These are phyloP conservation scores for Zaprionus obscuricornis DNA, from an alignment of 2,888 invertebrate genomes.

Conservation along the genomic window DNA sequence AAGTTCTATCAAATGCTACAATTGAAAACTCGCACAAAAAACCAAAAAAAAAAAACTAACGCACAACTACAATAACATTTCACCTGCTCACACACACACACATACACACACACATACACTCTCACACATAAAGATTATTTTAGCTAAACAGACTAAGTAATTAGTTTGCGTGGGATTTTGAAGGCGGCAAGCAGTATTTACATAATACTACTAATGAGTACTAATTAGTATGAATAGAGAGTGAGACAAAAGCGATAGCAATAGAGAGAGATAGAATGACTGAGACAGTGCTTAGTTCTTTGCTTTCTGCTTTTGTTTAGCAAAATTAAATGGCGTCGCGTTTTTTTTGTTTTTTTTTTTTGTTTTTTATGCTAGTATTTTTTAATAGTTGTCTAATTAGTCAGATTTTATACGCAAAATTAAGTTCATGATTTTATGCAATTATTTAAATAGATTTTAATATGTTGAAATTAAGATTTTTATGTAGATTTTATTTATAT, in stretches of 20 bases:
- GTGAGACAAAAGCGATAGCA: too few species aligned
- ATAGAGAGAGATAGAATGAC: constrained; percentile 23
- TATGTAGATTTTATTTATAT: too few species aligned
- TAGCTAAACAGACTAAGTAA: constrained; percentile 46
- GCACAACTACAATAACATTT: constrained; percentile 1
- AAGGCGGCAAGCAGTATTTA: constrained; percentile 6
- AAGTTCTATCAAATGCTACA: too few species aligned
- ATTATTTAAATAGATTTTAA: too few species aligned
- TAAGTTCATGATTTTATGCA: too few species aligned
- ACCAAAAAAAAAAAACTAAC: constrained; percentile 14
- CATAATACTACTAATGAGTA: constrained; percentile 20
- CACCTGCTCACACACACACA: constrained; percentile 14
- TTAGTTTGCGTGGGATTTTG: constrained; percentile 30
- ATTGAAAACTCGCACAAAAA: constrained; percentile 4
- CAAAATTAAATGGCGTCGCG: too few species aligned
- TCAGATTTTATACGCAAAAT: neutral
- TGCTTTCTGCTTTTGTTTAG: neutral
- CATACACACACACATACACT: constrained; percentile 24
- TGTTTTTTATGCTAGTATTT: neutral
- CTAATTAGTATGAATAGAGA: constrained; percentile 7
- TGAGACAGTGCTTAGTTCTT: constrained; percentile 15
- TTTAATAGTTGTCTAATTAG: constrained; percentile 3
- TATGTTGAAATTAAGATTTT: too few species aligned
- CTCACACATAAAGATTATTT: constrained; percentile 43
- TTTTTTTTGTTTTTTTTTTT: neutral